These are phyloP conservation scores for Caenorhabditis sp. DNA, from an alignment of 2,888 invertebrate species.

Conservation along the genomic window DNA sequence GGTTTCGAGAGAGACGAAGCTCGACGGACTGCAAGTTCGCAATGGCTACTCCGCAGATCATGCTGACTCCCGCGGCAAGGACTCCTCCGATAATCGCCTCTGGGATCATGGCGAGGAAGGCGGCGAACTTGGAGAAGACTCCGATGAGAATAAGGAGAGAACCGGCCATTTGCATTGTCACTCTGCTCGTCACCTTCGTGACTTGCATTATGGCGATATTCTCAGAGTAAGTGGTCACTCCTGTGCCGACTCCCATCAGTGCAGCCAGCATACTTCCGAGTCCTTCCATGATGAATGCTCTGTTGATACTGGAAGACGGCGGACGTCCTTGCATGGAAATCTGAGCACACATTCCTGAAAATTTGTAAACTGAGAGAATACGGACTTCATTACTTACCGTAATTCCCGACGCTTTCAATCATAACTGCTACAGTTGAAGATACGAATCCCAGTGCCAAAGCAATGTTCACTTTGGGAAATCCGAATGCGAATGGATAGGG, in stretches of 20 bases:
- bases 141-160: conserved; percentile 59
- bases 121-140: conserved; percentile 71
- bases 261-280: conserved; percentile 74
- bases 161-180: conserved; percentile 78
- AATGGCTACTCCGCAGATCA: conserved; percentile 77
- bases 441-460: conserved; percentile 72
- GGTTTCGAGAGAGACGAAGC: conserved; percentile 65
- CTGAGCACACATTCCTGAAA: conserved; percentile 58
- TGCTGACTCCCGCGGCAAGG: conserved; percentile 75
- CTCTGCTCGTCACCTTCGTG: conserved; percentile 75
- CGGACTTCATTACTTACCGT: too few species aligned
- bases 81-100: conserved; percentile 75
- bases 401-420: conserved; percentile 75
- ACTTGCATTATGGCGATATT: conserved; percentile 77
- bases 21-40: conserved; percentile 70
- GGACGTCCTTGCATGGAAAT: conserved; percentile 73
- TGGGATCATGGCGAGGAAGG: conserved; percentile 62
- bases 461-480: conserved; percentile 67
- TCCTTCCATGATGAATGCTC: conserved; percentile 78
- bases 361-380: too few species aligned
- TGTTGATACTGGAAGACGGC: conserved; percentile 73
- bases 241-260: conserved; percentile 74
- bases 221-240: conserved; percentile 78
- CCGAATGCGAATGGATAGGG: conserved; percentile 78
- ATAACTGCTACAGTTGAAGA: conserved; percentile 73